Conservation (phyloP, 2,888 invertebrate species). For the Nymphalis c-album region DNA sequence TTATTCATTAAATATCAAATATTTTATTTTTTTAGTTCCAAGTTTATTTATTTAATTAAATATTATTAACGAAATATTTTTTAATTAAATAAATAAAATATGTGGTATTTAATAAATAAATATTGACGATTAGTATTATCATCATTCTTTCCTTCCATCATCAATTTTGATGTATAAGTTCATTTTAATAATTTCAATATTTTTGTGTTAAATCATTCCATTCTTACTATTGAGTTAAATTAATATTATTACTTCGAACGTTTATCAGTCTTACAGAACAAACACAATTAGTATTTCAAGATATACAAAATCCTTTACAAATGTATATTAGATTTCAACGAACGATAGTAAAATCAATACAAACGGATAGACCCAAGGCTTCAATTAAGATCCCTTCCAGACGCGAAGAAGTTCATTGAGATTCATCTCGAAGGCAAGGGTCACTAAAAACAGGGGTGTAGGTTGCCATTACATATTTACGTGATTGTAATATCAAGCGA, state of each 20-base stretch:
- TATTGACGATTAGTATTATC: too few species aligned
- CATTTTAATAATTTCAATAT: too few species aligned
- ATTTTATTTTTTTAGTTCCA: too few species aligned
- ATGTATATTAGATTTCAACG: conserved; percentile 26
- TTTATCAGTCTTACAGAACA: conserved; percentile 3
- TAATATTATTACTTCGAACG: background rate
- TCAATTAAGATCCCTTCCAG: conserved; percentile 27
- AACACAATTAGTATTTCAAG: conserved; percentile 9
- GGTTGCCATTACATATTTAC: conserved; percentile 56
- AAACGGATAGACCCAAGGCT: conserved; percentile 21
- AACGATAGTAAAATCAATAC: conserved; percentile 31
- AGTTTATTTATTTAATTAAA: too few species aligned
- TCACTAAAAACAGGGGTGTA: conserved; percentile 39
- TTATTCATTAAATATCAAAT: too few species aligned
- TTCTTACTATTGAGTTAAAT: too few species aligned
- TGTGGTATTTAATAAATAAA: too few species aligned
- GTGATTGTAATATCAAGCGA: conserved; percentile 54
- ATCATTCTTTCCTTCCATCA: too few species aligned
- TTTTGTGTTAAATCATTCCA: too few species aligned
- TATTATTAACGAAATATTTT: too few species aligned
- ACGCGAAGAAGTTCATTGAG: conserved; percentile 32
- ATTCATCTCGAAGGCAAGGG: conserved; percentile 34
- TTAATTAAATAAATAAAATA: too few species aligned
- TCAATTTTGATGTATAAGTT: too few species aligned
- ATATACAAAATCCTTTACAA: conserved; percentile 7